Evolutionary conservation across 1,140 invertebrate genomes (phyloP).

Genomic region (Samia ricini): DNA sequence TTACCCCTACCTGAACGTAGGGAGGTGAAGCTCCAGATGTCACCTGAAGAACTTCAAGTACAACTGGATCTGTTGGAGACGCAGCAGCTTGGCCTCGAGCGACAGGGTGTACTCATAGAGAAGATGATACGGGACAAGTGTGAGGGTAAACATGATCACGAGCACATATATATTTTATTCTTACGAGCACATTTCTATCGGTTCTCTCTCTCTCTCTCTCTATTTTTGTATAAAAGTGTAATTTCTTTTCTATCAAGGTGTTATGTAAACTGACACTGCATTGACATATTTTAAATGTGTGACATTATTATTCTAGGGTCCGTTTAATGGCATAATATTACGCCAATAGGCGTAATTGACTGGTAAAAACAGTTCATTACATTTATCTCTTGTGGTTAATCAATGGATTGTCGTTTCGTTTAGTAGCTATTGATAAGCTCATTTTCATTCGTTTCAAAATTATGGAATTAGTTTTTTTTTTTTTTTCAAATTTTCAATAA

Average conservation of each 20-base stretch:
- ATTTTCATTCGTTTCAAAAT: too few species aligned
- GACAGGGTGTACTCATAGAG: constrained; percentile 92
- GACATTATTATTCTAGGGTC: background rate
- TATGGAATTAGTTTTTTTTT: too few species aligned
- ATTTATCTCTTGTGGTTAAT: too few species aligned
- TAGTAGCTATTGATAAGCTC: too few species aligned
- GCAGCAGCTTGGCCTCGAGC: constrained; percentile 92
- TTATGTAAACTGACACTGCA: background rate
- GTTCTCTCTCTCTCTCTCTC: background rate
- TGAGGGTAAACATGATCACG: constrained; percentile 73
- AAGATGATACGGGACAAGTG: constrained; percentile 89
- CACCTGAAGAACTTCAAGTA: constrained; percentile 65
- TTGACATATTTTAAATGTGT: background rate
- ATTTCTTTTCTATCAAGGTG: background rate
- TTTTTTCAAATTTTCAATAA: too few species aligned
- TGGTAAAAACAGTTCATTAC: too few species aligned
- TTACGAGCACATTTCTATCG: constrained; percentile 17
- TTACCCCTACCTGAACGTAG: constrained; percentile 84
- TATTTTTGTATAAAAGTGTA: background rate
- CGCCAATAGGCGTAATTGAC: too few species aligned
- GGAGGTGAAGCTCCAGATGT: constrained; percentile 76
- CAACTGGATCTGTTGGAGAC: constrained; percentile 88
- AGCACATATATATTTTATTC: constrained; percentile 29
- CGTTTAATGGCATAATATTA: too few species aligned
- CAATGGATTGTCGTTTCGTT: too few species aligned